Evolutionary conservation across 2,888 invertebrate genomes (phyloP).

Genomic region (Marronus borbonicus): DNA sequence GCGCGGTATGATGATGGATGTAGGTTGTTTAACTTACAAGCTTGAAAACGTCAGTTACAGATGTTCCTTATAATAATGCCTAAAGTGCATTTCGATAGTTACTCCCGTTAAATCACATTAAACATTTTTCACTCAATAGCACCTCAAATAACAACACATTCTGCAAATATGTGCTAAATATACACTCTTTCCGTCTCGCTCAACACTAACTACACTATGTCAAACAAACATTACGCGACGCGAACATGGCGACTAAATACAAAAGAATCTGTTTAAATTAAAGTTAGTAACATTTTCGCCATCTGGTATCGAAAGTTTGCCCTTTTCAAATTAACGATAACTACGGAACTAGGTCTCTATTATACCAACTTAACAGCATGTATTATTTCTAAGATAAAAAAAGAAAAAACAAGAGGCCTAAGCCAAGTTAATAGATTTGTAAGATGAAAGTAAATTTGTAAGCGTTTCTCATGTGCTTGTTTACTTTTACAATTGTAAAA

Average conservation of each 20-base stretch:
- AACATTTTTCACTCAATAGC: conserved; percentile 61
- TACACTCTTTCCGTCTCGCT: conserved; percentile 66
- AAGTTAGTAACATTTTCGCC: conserved; percentile 8
- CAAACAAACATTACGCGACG: conserved; percentile 51
- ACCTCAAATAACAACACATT: conserved; percentile 63
- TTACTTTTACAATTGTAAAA: no score
- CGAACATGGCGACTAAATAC: conserved; percentile 54
- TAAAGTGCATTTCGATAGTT: conserved; percentile 61
- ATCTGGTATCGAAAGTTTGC: conserved; percentile 2
- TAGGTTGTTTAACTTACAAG: conserved; percentile 49
- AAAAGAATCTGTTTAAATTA: conserved; percentile 41
- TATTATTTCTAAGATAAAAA: no score
- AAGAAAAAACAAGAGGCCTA: no score
- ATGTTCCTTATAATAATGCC: conserved; percentile 56
- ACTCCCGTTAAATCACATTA: conserved; percentile 61
- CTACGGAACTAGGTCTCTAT: not conserved
- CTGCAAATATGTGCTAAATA: conserved; percentile 65
- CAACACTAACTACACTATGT: conserved; percentile 54
- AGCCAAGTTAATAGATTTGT: no score
- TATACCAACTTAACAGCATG: not conserved
- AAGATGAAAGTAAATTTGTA: no score
- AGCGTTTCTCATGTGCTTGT: no score
- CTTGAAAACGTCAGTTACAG: conserved; percentile 59
- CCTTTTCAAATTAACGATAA: not conserved
- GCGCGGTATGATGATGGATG: conserved; percentile 41